phyloP scores from a whole-genome alignment of 2,888 invertebrate species.

The Tetragonisca angustula region DNA sequence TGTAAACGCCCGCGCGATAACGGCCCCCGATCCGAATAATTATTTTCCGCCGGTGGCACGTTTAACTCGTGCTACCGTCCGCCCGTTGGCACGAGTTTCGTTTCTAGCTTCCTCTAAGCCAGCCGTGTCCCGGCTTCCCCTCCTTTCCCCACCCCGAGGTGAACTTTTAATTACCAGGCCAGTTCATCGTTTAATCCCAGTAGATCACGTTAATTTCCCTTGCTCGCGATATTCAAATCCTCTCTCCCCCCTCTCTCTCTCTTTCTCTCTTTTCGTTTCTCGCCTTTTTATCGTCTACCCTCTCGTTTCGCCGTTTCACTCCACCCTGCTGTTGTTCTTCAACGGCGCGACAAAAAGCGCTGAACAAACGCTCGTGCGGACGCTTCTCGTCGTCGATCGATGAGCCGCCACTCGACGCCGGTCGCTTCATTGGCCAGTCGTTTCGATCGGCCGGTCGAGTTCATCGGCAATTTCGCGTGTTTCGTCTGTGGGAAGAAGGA shows the following conservation, averaged over 20 bases:
- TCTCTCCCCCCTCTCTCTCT: neutral
- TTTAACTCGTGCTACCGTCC: constrained; percentile 23
- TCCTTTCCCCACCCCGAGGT: rapidly evolving
- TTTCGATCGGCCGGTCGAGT: constrained; percentile 26
- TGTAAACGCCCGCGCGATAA: constrained; percentile 57
- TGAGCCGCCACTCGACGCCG: constrained; percentile 36
- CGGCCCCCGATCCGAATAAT: constrained; percentile 46
- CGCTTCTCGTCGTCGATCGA: constrained; percentile 47
- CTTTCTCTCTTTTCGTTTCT: neutral
- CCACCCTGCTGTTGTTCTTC: no score
- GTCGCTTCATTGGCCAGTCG: constrained; percentile 18
- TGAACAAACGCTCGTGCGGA: neutral
- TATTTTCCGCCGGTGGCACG: constrained; percentile 43
- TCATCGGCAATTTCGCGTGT: constrained; percentile 52
- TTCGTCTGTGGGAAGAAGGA: neutral
- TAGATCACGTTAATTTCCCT: constrained; percentile 23
- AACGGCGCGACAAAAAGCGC: neutral
- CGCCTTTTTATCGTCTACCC: neutral
- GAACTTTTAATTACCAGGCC: constrained; percentile 46
- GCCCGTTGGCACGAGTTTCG: constrained; percentile 18
- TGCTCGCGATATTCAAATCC: neutral
- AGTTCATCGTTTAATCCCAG: constrained; percentile 40
- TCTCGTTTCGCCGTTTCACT: neutral
- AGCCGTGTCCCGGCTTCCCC: neutral
- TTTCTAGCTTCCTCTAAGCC: neutral